A percentile compares a stretch with the other conserved stretches of the same genome.
Evolutionary conservation across 92 coral and sea anemone species (phyloP).

Genomic region (Diadumene lineata): DNA sequence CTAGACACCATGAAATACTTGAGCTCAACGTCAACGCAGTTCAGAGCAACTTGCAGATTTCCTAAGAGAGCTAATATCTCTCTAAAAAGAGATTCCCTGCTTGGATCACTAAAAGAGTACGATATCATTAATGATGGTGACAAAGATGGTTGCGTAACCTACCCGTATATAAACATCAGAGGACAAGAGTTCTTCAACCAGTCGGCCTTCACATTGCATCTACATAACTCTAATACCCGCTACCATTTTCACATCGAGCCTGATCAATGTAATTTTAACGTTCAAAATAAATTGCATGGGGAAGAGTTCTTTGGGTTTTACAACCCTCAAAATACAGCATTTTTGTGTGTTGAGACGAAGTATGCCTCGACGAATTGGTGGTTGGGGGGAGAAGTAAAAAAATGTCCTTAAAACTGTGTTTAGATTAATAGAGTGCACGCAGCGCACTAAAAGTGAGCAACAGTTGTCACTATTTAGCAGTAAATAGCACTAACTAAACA

Average conservation of each 20-base stretch:
- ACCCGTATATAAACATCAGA: background rate
- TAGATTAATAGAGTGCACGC: too few relatives aligned
- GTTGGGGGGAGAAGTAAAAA: too few relatives aligned
- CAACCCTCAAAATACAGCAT: background rate
- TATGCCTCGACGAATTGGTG: background rate
- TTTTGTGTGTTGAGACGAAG: background rate
- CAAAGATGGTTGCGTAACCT: background rate
- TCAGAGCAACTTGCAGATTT: constrained; percentile 40
- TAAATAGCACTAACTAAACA: too few relatives aligned
- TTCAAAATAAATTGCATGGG: too few relatives aligned
- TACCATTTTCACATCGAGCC: background rate
- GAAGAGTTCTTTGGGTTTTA: background rate
- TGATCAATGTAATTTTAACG: too few relatives aligned
- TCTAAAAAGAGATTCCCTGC: background rate
- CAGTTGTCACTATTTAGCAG: too few relatives aligned
- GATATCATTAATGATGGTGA: background rate
- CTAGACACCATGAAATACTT: constrained; percentile 28
- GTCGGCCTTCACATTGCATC: background rate
- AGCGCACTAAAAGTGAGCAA: too few relatives aligned
- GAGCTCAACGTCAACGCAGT: constrained; percentile 1
- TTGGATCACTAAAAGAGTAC: constrained; percentile 6
- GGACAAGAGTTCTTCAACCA: background rate
- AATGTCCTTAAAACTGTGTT: too few relatives aligned
- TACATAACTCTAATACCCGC: background rate
- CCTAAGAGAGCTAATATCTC: background rate